These are phyloP conservation scores for Emmelina monodactyla DNA, from an alignment of 2,888 invertebrate genomes.

Conservation along the genomic window DNA sequence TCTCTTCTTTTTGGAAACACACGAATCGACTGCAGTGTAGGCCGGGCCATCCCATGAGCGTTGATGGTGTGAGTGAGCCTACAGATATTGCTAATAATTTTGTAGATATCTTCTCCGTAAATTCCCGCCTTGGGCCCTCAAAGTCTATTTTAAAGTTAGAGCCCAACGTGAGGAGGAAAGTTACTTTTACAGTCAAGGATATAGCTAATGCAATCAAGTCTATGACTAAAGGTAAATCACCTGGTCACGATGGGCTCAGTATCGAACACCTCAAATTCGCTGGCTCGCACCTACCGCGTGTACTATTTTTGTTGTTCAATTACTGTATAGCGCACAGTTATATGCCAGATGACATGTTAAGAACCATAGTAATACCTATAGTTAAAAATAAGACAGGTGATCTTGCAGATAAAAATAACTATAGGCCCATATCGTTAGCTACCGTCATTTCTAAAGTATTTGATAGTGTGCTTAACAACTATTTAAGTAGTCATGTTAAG, in stretches of 20 bases:
- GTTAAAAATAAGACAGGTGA: slow-evolving; percentile 11
- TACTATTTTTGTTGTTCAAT: background rate
- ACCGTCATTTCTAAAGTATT: slow-evolving; percentile 6
- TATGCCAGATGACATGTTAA: slow-evolving; percentile 5
- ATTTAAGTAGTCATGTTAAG: background rate
- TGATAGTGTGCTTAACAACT: slow-evolving; percentile 5
- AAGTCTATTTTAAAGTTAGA: background rate
- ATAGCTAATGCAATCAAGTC: background rate
- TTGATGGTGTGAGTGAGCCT: slow-evolving; percentile 6
- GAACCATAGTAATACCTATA: slow-evolving; percentile 12
- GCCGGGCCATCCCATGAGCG: slow-evolving; percentile 10
- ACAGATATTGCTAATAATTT: slow-evolving; percentile 8
- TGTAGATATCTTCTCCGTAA: slow-evolving; percentile 6
- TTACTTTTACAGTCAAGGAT: background rate
- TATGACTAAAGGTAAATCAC: background rate
- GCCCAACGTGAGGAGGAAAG: background rate
- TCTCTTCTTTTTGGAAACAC: slow-evolving; percentile 12
- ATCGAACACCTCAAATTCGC: background rate
- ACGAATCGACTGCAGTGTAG: slow-evolving; percentile 8
- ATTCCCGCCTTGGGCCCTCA: background rate
- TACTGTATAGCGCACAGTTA: slow-evolving; percentile 3
- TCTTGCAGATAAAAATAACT: slow-evolving; percentile 2
- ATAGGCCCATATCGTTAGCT: slow-evolving; percentile 8
- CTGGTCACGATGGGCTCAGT: slow-evolving; percentile 1
- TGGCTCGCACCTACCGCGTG: no score